These are phyloP conservation scores for Neotragus pygmaeus DNA, from an alignment of 2,113 vertebrate genomes.

Conservation along the genomic window DNA sequence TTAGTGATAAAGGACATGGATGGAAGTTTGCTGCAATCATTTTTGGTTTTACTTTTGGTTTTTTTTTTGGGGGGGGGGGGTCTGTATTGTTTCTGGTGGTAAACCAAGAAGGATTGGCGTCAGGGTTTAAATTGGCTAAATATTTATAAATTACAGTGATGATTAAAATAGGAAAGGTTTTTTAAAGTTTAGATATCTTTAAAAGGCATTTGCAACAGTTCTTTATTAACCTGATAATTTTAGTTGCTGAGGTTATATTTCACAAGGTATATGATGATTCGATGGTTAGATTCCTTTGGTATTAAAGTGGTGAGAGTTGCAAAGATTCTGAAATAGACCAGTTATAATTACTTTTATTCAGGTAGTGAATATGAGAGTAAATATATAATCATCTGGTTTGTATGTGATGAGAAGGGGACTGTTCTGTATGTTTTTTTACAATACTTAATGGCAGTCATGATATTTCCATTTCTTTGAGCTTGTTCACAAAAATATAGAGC, in stretches of 20 bases:
- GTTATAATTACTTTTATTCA: conserved; percentile 26
- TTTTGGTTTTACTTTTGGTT: not conserved
- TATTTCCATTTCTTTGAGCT: conserved; percentile 15
- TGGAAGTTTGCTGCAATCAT: not conserved
- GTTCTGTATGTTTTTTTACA: not conserved
- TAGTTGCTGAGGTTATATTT: conserved; percentile 10
- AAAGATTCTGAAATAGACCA: conserved; percentile 17
- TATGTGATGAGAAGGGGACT: not conserved
- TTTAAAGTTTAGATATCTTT: not conserved
- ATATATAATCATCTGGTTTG: not conserved
- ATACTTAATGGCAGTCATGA: not conserved
- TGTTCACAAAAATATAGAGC: conserved; percentile 3
- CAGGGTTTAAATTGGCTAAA: not conserved
- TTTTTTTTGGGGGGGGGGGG: not conserved
- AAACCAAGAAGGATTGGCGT: not conserved
- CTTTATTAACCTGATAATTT: not conserved
- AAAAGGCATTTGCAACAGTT: not conserved
- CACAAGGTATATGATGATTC: not conserved
- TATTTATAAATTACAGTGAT: not conserved
- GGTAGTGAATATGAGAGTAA: not conserved
- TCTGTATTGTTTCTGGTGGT: not conserved
- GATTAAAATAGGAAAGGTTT: not conserved
- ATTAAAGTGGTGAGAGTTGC: not conserved
- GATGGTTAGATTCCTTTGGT: not conserved
- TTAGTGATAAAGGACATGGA: not conserved